A percentile compares a stretch with the other conserved stretches of the same genome.
Evolutionary conservation across 2,113 vertebrate genomes (phyloP).

Genomic region (Bothrops jararaca): DNA sequence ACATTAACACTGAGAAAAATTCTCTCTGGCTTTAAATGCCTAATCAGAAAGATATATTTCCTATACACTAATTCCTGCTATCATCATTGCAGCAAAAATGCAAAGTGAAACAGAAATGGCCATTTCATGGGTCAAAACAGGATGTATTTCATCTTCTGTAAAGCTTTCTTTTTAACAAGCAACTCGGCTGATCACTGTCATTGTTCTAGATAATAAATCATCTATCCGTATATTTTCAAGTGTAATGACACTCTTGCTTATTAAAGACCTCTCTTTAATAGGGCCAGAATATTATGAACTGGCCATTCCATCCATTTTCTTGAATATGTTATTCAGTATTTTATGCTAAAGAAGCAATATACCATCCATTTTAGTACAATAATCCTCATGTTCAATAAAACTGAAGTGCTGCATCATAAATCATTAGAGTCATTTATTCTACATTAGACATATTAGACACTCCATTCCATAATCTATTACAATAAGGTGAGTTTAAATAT

Average conservation of each 20-base stretch:
- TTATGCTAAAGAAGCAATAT: constrained; percentile 85
- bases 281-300: constrained; percentile 85
- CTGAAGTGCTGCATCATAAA: constrained; percentile 83
- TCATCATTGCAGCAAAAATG: constrained; percentile 27
- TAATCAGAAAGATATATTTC: constrained; percentile 5
- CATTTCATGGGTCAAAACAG: constrained; percentile 33
- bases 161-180: constrained; percentile 63
- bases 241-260: constrained; percentile 82
- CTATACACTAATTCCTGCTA: background rate
- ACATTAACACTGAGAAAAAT: constrained; percentile 9
- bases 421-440: constrained; percentile 84
- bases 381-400: constrained; percentile 89
- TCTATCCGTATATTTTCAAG: constrained; percentile 80
- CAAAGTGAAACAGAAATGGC: constrained; percentile 9
- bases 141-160: constrained; percentile 49
- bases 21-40: constrained; percentile 17
- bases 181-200: constrained; percentile 71
- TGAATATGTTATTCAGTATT: constrained; percentile 84
- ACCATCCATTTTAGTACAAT: constrained; percentile 87
- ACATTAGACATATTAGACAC: constrained; percentile 85
- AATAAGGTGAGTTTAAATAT: constrained; percentile 86
- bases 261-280: constrained; percentile 83
- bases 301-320: constrained; percentile 81
- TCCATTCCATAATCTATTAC: constrained; percentile 86
- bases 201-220: constrained; percentile 76